phyloP scores from a whole-genome alignment of 1,140 invertebrate genomes.

The Trypoxylus dichotomus region DNA sequence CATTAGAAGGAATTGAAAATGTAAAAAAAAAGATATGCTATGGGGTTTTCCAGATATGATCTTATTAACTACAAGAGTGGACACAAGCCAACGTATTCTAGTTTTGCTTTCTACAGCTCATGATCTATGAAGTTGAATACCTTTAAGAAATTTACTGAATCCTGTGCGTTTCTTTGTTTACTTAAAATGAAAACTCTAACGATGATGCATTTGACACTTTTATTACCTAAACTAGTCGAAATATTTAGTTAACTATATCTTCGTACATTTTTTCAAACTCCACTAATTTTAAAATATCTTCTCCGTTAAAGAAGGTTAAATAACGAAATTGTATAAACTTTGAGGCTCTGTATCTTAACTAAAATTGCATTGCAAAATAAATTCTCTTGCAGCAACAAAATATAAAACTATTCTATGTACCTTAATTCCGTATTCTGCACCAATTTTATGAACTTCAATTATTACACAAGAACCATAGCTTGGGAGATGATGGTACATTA shows the following conservation, averaged over 20 bases:
- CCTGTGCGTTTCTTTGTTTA: too few relatives aligned
- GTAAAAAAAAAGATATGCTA: too few relatives aligned
- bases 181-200: too few relatives aligned
- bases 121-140: too few relatives aligned
- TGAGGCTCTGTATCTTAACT: background rate
- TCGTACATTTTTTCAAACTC: background rate
- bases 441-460: constrained; percentile 41
- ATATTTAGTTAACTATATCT: background rate
- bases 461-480: constrained; percentile 56
- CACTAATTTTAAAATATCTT: background rate
- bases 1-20: too few relatives aligned
- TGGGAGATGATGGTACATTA: constrained; percentile 68
- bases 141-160: too few relatives aligned
- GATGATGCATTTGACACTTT: too few relatives aligned
- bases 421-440: constrained; percentile 27
- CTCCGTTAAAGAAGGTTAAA: background rate
- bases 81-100: too few relatives aligned
- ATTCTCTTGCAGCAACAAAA: background rate
- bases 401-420: background rate
- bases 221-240: too few relatives aligned
- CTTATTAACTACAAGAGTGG: too few relatives aligned
- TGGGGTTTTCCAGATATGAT: too few relatives aligned
- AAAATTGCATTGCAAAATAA: background rate
- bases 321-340: background rate
- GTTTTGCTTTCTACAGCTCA: too few relatives aligned